Evolutionary conservation across 2,797 vertebrate species (phyloP), one percentile per base, ranked within the genome.

Genomic region (Micromesistius poutassou): DNA sequence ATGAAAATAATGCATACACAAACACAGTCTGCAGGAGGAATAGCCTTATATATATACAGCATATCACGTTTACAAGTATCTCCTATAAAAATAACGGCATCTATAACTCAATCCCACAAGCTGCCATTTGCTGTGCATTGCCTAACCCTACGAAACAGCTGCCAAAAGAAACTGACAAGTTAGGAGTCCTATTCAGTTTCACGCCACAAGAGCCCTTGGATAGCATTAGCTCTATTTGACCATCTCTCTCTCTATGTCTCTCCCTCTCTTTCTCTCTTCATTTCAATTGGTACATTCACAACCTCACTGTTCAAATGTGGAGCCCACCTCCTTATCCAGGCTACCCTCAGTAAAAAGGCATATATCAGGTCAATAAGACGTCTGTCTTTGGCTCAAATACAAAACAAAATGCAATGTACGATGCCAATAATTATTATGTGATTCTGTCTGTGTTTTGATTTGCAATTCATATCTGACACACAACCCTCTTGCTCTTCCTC

Each of bases 231-330:
- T 74, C 68, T 35, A 13, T 4, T 19, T 42, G 46, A 40, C 75
- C 38, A 31, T 71, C 62, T 71, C 66, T 71, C 25, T 30, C 35
- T 81, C 81, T 81, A 80, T 70, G 81, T 82, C 77, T 62, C 70
- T 74, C 38, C 77, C 2, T 74, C 5, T 71, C 1, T 28, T 22
- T 36, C 62, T 72, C 16, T 77, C 76, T 55, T 62, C 55, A 2
- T n/a, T 84, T 77, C 76, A 77, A 81, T 38, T 31, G 82, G 79
- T 79, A 79, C 86, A 87, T 88, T 87, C 87, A 90, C 93, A 90
- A 91, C 90, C 90, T 91, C 90, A 91, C 88, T 72, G 83, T 71
- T 77, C 83, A 92, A 93, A 91, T 87, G 90, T 86, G 33, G 33
- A 35, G 33, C 33, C 33, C 7, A 35, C 33, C 33, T 6, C 33